Percentiles rank a stretch among this genome's conserved stretches.
Evolutionary conservation across 1,140 invertebrate genomes (phyloP).

Genomic region (Berghia stephanieae): DNA sequence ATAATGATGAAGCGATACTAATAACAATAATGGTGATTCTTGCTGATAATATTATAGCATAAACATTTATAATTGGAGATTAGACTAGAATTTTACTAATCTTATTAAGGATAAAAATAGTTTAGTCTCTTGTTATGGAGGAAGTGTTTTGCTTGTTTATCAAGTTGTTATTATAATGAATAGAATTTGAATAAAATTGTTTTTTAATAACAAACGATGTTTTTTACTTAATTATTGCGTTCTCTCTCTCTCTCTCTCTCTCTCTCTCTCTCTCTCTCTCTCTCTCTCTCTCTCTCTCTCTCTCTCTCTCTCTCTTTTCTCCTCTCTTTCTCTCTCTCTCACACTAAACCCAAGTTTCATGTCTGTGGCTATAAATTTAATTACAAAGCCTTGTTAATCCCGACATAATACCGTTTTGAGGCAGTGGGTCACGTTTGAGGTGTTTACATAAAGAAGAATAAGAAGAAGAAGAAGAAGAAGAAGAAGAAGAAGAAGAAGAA

Average conservation of each 20-base stretch:
- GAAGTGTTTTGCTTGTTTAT: background rate
- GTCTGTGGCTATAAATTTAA: background rate
- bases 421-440: background rate
- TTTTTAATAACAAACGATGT: too few species aligned
- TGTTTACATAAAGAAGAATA: background rate
- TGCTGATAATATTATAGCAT: background rate
- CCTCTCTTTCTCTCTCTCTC: constrained; percentile 11
- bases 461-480: background rate
- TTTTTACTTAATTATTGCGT: too few species aligned
- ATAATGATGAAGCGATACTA: background rate
- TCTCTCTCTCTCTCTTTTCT: background rate
- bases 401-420: background rate
- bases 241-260: constrained; percentile 7
- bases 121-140: too few species aligned
- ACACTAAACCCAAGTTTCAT: background rate
- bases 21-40: background rate
- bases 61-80: background rate
- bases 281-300: constrained; percentile 18
- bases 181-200: background rate
- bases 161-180: background rate
- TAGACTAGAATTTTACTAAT: background rate
- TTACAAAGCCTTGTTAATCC: background rate
- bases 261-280: constrained; percentile 8
- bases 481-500: background rate
- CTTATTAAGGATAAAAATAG: background rate